Evolutionary conservation across 2,113 vertebrate species (phyloP), one percentile per base, ranked within the genome.

Genomic region (Vidua chalybeata): DNA sequence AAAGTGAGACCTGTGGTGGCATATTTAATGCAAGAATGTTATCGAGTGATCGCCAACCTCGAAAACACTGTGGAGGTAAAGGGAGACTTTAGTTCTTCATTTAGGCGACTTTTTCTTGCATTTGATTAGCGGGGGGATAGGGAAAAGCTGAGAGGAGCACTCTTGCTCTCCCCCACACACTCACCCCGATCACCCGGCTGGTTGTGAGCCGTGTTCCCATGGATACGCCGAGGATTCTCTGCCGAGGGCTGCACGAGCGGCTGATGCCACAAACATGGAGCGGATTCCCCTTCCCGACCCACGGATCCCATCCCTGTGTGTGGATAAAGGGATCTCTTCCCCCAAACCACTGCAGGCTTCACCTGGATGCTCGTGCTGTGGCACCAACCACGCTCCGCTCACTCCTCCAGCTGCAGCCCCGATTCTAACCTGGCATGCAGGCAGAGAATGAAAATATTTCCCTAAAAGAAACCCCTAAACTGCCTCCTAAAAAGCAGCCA

Each of bases 181-280:
- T 90, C 64, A 3, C 67, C 81, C 81, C 6, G 14, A 13, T 87
- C 79, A 72, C 84, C 87, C 17, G 31, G 89, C 84, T 97, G 3
- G 15, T 15, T 35, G 14, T 3, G 15, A 96, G 49, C 69, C 15
- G 4, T 0, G 97, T 98, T 98, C 87, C 98, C 96, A 98, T 98
- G 98, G 98, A 97, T 96, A 98, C 98, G 3, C 68, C 24, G 27
- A 93, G 90, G 96, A 92, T 90, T 95, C 96, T 96, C 95, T 96
- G 95, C 95, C 84, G 56, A 74, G 80, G 30, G 92, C 76, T 77
- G 89, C 51, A 54, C 88, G 95, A 72, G 31, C 88, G 87, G 97
- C 97, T 97, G 96, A 94, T 96, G 68, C 74, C 94, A 43, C 94
- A 90, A 93, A 87, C 94, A 78, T 61, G 5, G 72, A 89, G 80